Conservation (phyloP, 1,140 invertebrate species). For the Meloidogyne chitwoodi region DNA sequence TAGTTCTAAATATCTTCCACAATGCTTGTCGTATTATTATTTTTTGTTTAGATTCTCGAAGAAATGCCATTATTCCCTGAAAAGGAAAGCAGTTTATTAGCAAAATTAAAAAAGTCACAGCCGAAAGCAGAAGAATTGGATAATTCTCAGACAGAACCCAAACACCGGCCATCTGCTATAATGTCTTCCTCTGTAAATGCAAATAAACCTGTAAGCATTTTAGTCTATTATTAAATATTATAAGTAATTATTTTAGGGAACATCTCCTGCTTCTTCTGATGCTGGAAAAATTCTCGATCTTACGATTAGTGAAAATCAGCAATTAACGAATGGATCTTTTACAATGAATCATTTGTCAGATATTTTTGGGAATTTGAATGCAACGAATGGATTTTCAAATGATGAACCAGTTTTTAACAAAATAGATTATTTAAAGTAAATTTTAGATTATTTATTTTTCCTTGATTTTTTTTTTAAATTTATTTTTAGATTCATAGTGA, state of each 20-base stretch:
- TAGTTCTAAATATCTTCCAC: too few relatives aligned
- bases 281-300: slow-evolving; percentile 19
- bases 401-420: slow-evolving; percentile 21
- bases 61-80: slow-evolving; percentile 99
- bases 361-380: slow-evolving; percentile 12
- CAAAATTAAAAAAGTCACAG: slow-evolving; percentile 89
- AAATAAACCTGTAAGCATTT: background rate
- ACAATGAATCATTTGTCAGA: slow-evolving; percentile 7
- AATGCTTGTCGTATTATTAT: too few relatives aligned
- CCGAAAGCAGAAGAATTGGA: slow-evolving; percentile 66
- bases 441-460: too few relatives aligned
- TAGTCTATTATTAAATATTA: background rate
- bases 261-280: background rate
- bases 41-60: slow-evolving; percentile 76
- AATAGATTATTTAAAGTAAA: slow-evolving; percentile 29
- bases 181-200: slow-evolving; percentile 32
- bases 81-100: slow-evolving; percentile 86
- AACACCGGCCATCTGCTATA: slow-evolving; percentile 52
- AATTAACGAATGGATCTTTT: background rate
- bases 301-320: slow-evolving; percentile 6
- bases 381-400: background rate
- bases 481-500: slow-evolving; percentile 78
- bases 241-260: background rate
- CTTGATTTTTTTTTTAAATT: too few relatives aligned
- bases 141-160: slow-evolving; percentile 53